Evolutionary conservation across 2,888 invertebrate species (phyloP).

Genomic region (Diplolepis rosae): DNA sequence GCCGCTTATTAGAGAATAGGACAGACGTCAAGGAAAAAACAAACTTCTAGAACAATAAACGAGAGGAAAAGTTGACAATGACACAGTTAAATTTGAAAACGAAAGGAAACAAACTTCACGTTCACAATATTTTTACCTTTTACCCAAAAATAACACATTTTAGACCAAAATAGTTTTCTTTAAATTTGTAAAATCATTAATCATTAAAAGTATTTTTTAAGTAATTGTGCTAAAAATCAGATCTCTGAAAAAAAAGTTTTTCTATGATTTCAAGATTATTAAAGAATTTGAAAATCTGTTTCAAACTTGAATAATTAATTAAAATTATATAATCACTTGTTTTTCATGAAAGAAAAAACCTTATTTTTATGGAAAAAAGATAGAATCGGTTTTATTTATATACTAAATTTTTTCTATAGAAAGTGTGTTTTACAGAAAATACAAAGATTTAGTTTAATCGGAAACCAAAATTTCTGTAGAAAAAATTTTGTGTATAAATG

Average conservation of each 20-base stretch:
- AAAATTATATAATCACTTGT: not conserved
- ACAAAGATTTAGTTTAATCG: no score
- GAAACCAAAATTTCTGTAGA: no score
- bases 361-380: no score
- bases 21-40: slow-evolving; percentile 11
- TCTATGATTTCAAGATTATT: not conserved
- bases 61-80: slow-evolving; percentile 8
- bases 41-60: slow-evolving; percentile 1
- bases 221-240: not conserved
- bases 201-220: not conserved
- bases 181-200: no score
- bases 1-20: slow-evolving; percentile 19
- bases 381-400: no score
- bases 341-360: no score
- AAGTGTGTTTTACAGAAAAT: no score
- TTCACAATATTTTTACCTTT: not conserved
- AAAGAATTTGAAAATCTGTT: not conserved
- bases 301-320: not conserved
- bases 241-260: not conserved
- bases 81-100: not conserved
- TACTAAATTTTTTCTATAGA: no score
- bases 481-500: no score
- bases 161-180: no score
- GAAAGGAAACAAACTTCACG: not conserved
- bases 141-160: not conserved